Base-by-base conservation (phyloP, 2,888 invertebrate genomes). In the Dryobota labecula region DNA sequence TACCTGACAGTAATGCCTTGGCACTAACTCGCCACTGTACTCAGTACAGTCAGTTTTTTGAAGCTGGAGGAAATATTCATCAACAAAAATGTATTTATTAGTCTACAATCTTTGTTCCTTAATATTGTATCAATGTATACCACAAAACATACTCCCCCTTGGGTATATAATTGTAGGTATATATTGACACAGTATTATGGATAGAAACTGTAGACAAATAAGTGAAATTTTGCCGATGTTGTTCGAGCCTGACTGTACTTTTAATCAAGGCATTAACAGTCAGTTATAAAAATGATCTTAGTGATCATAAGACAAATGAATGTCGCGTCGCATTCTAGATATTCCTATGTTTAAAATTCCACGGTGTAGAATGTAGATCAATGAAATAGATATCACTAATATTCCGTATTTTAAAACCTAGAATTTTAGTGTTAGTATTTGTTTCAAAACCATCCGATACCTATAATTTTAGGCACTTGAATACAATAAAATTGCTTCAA, bases 381-480 rank as follows among this genome's bases (percentile, higher is more conserved):
- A 24, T 36, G 2, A n/a, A n/a, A 38, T n/a, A 24, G 0, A n/a
- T 18, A n/a, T 3, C 15, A 61, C 6, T 30, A 2, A 0, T 13
- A 8, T 41, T 27, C 7, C 6, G 13, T 24, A 24, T n/a, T 66
- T 20, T 30, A 0, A 38, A 30, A 30, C 11, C 9, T 4, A 9
- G 5, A 66, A 36, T 30, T 51, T n/a, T 36, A 27, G 27, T 60
- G 9, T n/a, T 33, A n/a, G 7, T 36, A 41, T 20, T 54, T 47
- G 15, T 36, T 49, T 47, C 30, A 27, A 45, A 9, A 45, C 0
- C n/a, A 38, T 41, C 5, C 0, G 2, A 41, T 38, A n/a, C 8
- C 49, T 45, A 20, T 45, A 45, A 70, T 75, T 75, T 51, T 5
- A 53, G 33, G 2, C 27, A 41, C 27, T 1, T 54, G 8, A 47